Evolutionary conservation across 2,113 vertebrate species (phyloP).

Genomic region (Sinocyclocheilus maitianheensis): DNA sequence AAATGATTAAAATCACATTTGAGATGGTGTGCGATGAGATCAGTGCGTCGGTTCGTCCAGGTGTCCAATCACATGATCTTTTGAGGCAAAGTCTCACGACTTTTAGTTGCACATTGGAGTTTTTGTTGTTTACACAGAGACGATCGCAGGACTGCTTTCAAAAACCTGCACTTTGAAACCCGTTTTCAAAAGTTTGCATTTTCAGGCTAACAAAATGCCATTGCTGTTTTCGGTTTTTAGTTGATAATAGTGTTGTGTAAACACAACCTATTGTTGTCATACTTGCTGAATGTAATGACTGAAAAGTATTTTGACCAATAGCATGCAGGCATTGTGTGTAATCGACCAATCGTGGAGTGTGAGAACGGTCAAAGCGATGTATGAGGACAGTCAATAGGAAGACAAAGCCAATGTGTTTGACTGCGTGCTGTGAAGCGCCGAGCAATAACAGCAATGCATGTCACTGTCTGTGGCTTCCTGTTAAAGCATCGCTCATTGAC

Average conservation of each 20-base stretch:
- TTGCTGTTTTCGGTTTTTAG: too few species aligned
- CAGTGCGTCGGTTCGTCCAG: too few species aligned
- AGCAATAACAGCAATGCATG: background rate
- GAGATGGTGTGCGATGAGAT: too few species aligned
- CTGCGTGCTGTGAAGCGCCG: background rate
- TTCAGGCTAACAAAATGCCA: too few species aligned
- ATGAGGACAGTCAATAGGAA: background rate
- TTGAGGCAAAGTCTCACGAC: too few species aligned
- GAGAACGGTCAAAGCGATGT: background rate
- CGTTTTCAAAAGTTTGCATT: too few species aligned
- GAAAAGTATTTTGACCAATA: background rate
- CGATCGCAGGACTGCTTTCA: too few species aligned
- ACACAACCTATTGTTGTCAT: background rate
- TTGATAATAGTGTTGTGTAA: background rate
- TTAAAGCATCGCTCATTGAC: background rate
- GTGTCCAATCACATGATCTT: too few species aligned
- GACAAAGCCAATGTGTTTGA: background rate
- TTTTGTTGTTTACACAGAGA: too few species aligned
- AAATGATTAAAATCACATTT: too few species aligned
- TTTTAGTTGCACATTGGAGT: too few species aligned
- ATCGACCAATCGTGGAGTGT: background rate
- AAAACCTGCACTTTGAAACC: too few species aligned
- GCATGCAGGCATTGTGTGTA: background rate
- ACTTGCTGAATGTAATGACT: background rate
- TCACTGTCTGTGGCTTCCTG: background rate